Evolutionary conservation across 2,113 vertebrate species (phyloP).

Genomic region (Cyprinodon brontotheroides): DNA sequence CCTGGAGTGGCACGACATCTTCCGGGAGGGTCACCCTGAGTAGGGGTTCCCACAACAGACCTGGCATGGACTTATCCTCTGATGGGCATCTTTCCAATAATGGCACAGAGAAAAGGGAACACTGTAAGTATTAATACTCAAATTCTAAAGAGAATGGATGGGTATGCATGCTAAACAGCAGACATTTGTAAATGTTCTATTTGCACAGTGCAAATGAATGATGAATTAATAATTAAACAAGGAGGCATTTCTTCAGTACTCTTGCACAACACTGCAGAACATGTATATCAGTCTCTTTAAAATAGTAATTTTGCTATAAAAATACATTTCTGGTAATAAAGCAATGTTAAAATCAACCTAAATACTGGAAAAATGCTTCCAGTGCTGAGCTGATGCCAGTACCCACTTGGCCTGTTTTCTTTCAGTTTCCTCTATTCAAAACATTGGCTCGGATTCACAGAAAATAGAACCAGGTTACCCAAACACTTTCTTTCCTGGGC

Average conservation of each 20-base stretch:
- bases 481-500: neutral
- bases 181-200: neutral
- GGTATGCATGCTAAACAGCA: neutral
- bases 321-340: neutral
- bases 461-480: neutral
- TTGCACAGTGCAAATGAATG: too few relatives aligned
- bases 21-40: slow-evolving; percentile 71
- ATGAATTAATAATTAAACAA: neutral
- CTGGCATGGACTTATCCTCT: slow-evolving; percentile 65
- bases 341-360: neutral
- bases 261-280: neutral
- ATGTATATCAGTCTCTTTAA: neutral
- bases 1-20: slow-evolving; percentile 72
- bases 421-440: neutral
- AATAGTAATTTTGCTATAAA: neutral
- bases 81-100: slow-evolving; percentile 63
- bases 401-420: neutral
- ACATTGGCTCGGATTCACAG: neutral
- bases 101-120: slow-evolving; percentile 73
- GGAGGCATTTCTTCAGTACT: neutral
- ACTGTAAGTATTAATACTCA: slow-evolving; percentile 68
- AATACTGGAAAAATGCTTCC: neutral
- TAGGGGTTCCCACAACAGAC: slow-evolving; percentile 69
- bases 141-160: neutral
- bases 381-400: neutral